Conservation (phyloP, 2,888 invertebrate genomes). For the Aromia moschata region DNA sequence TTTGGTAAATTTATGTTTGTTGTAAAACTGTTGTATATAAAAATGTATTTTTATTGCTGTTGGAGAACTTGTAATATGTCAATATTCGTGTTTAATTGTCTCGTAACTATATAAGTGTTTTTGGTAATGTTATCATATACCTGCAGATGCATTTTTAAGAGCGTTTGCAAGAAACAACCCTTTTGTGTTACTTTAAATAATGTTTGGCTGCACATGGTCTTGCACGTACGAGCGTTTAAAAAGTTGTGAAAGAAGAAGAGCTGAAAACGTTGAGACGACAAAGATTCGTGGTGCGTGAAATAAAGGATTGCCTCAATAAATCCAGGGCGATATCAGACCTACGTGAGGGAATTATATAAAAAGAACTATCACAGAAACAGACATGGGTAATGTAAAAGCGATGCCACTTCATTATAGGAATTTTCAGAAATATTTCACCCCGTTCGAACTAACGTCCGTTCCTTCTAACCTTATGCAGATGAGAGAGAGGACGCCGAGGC, state of each 20-base stretch:
- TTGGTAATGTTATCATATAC: too few relatives aligned
- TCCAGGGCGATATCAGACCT: constrained; percentile 32
- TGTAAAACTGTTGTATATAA: too few relatives aligned
- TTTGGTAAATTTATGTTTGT: too few relatives aligned
- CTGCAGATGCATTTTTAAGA: too few relatives aligned
- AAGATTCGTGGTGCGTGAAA: constrained; percentile 21
- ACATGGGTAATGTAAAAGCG: constrained; percentile 47
- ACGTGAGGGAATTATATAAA: constrained; percentile 29
- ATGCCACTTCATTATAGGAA: constrained; percentile 50
- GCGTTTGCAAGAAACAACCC: too few relatives aligned
- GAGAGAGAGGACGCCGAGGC: constrained; percentile 18
- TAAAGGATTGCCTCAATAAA: constrained; percentile 41
- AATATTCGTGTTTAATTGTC: too few relatives aligned
- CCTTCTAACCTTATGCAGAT: constrained; percentile 22
- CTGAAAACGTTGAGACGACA: not conserved
- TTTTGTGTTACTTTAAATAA: too few relatives aligned
- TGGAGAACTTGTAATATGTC: too few relatives aligned
- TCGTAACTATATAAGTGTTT: too few relatives aligned
- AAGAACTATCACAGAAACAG: constrained; percentile 41
- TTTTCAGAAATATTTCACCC: constrained; percentile 39
- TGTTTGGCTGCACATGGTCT: too few relatives aligned
- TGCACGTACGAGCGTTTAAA: too few relatives aligned
- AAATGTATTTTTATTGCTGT: too few relatives aligned
- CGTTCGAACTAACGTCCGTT: constrained; percentile 16
- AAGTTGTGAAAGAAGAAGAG: not conserved